Evolutionary conservation across 2,113 vertebrate genomes (phyloP).

Genomic region (Nycticebus coucang): DNA sequence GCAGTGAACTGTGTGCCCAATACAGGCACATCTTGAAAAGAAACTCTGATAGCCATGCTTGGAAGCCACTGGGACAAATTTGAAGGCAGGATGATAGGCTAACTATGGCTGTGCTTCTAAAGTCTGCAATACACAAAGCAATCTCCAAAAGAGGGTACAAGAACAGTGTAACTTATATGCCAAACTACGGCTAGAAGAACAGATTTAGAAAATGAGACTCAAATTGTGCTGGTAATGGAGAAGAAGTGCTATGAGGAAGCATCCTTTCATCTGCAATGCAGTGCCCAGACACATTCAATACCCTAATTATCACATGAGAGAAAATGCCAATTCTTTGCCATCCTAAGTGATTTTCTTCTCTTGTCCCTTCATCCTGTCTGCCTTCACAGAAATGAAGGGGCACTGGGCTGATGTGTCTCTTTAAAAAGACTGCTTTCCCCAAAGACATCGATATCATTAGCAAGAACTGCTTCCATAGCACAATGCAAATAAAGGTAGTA

Average conservation of each 20-base stretch:
- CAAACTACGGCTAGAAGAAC: background rate
- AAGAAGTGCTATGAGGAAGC: background rate
- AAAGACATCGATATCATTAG: background rate
- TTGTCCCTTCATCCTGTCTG: background rate
- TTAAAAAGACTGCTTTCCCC: background rate
- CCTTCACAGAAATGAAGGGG: background rate
- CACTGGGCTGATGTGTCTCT: background rate
- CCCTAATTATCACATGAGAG: background rate
- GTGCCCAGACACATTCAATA: background rate
- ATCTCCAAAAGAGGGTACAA: background rate
- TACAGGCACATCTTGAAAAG: background rate
- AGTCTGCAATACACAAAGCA: background rate
- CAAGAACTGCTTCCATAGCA: conserved; percentile 14
- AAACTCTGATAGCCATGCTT: background rate
- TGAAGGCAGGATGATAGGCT: background rate
- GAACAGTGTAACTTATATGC: conserved; percentile 7
- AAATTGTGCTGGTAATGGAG: fast-evolving
- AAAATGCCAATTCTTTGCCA: background rate
- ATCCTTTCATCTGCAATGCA: background rate
- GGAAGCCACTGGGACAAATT: background rate
- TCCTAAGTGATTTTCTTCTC: background rate
- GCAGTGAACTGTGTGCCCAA: background rate
- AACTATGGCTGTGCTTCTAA: background rate
- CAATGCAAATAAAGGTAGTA: conserved; percentile 33
- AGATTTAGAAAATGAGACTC: background rate